phyloP scores from a whole-genome alignment of 1,140 invertebrate genomes.

The Musca vetustissima region DNA sequence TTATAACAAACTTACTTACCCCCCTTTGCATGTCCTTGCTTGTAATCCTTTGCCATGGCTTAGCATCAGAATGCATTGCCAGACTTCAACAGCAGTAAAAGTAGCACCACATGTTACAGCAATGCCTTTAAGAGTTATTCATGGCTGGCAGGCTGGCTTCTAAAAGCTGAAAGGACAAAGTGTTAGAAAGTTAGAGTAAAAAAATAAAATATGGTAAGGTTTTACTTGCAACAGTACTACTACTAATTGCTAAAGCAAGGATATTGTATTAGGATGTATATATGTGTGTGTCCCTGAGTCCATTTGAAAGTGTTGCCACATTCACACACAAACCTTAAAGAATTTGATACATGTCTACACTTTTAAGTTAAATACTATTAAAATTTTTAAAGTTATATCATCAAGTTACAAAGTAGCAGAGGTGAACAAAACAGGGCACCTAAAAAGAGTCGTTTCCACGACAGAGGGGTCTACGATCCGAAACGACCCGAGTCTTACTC shows the following conservation, averaged over 20 bases:
- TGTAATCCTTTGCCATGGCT: too few species aligned
- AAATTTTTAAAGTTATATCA: neutral
- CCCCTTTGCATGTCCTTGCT: neutral
- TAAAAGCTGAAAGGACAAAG: constrained; percentile 16
- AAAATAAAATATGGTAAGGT: constrained; percentile 19
- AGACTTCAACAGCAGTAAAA: constrained; percentile 3
- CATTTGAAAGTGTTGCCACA: neutral
- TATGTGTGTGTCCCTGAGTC: neutral
- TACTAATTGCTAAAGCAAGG: constrained; percentile 15
- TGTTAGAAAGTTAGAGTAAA: constrained; percentile 11
- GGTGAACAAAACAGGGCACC: too few species aligned
- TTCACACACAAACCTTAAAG: neutral
- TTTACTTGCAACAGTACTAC: constrained; percentile 10
- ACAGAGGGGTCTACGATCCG: too few species aligned
- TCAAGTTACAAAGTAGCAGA: neutral
- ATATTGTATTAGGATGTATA: neutral
- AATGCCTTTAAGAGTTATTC: constrained; percentile 16
- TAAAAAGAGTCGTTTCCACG: too few species aligned
- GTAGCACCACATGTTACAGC: constrained; percentile 1
- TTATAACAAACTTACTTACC: constrained; percentile 1
- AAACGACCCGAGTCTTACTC: too few species aligned
- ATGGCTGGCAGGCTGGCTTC: neutral
- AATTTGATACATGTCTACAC: constrained; percentile 17
- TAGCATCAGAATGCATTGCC: too few species aligned
- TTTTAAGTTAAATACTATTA: constrained; percentile 2